Base-by-base conservation (phyloP, 2,113 vertebrate species). In the Antechinus stuartii region DNA sequence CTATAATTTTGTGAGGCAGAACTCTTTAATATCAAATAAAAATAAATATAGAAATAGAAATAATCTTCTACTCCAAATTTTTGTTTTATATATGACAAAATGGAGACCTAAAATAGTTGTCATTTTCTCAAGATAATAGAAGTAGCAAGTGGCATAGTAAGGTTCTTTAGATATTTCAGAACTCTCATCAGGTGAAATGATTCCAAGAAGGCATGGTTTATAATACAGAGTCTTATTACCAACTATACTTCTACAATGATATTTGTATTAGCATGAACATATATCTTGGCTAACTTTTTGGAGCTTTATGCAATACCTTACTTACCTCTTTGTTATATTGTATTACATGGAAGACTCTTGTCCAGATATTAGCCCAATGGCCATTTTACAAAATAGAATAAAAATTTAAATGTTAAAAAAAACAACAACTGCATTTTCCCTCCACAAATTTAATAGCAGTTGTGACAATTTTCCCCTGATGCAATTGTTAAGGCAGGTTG, bases 221-320 rank as follows among this genome's bases (percentile, higher is more conserved):
- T 2, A 84, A n/a, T 8, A n/a, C n/a, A 42, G n/a, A 2, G 42
- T 42, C 35, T 76, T 84, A 23, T 42, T 42, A 8, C 7, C 68
- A 84, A 84, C 68, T 23, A 0, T 14, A 2, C 5, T 22, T 42
- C 12, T 42, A 52, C 14, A 90, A 0, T 91, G 27, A 23, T 9
- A 93, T 91, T 7, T 84, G 46, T 35, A 54, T 14, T 57, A 89
- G 2, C 76, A 42, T 56, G 54, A 76, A 12, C 56, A 84, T 94
- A 3, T 46, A 89, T 46, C 68, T 90, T 96, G 46, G 89, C n/a
- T 16, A 91, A 94, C 23, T 92, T 14, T 91, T 35, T 92, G 25
- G 27, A 4, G 35, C 46, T 57, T 12, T 57, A 2, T 30, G 50
- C 91, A 89, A 2, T 50, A 52, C 27, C 50, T 91, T 89, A 42